Conservation (phyloP, 1,140 invertebrate species). For the Drosophila setifemur region DNA sequence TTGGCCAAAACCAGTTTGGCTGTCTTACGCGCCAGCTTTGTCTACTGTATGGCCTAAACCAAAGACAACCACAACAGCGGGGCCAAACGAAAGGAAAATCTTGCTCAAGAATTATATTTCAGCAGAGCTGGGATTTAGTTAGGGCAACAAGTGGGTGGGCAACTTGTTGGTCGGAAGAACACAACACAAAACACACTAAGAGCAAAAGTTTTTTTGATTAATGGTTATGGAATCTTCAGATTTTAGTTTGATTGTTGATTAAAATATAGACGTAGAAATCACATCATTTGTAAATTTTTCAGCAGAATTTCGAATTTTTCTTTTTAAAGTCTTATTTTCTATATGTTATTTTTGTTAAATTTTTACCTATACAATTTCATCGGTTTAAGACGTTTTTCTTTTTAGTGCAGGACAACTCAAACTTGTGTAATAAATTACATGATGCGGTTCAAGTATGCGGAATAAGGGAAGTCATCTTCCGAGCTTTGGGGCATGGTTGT, state of each 20-base stretch:
- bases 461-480: conserved; percentile 12
- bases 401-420: neutral
- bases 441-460: neutral
- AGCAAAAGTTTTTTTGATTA: too few relatives aligned
- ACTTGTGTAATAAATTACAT: neutral
- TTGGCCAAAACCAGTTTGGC: conserved; percentile 42
- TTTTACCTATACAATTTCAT: too few relatives aligned
- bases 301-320: too few relatives aligned
- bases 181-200: neutral
- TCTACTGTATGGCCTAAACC: neutral
- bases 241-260: too few relatives aligned
- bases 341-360: neutral
- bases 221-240: too few relatives aligned
- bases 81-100: conserved; percentile 36
- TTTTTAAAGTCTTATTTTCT: too few relatives aligned
- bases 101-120: conserved; percentile 34
- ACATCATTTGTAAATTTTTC: too few relatives aligned
- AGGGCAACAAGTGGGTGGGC: conserved; percentile 34
- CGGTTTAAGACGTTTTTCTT: neutral
- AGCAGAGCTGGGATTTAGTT: neutral
- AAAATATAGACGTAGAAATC: too few relatives aligned
- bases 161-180: neutral
- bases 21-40: too few relatives aligned
- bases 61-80: neutral
- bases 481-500: conserved; percentile 3